A percentile compares a stretch with the other conserved stretches of the same genome.
phyloP scores from a whole-genome alignment of 23 tunicate species.

The Clavelina lepadiformis region DNA sequence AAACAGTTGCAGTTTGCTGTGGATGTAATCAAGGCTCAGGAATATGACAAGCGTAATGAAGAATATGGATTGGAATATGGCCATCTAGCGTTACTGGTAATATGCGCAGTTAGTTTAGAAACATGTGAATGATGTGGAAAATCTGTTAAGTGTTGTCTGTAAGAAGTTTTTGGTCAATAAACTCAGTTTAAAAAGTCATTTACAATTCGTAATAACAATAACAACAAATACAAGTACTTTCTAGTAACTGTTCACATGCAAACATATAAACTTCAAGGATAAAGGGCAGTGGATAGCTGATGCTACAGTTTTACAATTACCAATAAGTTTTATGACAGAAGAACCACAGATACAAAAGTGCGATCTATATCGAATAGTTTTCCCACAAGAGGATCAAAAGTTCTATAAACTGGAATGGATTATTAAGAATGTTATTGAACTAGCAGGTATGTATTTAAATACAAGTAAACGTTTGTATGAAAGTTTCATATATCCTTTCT shows the following conservation, averaged over 20 bases:
- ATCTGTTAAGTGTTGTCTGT: no score
- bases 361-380: neutral
- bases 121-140: no score
- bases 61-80: no score
- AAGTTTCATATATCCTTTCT: no score
- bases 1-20: slow-evolving; percentile 1
- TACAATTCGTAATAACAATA: no score
- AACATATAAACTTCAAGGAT: slow-evolving; percentile 1
- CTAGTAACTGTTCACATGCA: no score
- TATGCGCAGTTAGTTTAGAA: no score
- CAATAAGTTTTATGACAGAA: slow-evolving; percentile 12
- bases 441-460: neutral
- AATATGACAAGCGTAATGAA: neutral
- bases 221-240: no score
- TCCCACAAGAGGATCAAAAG: neutral
- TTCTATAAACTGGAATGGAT: neutral
- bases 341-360: neutral
- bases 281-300: slow-evolving; percentile 6
- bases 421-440: neutral
- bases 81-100: no score
- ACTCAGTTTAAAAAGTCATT: no score
- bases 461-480: no score
- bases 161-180: no score
- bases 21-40: neutral
- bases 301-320: slow-evolving; percentile 2